Conservation (phyloP, 2,888 invertebrate genomes). For the Epiblema foenella region DNA sequence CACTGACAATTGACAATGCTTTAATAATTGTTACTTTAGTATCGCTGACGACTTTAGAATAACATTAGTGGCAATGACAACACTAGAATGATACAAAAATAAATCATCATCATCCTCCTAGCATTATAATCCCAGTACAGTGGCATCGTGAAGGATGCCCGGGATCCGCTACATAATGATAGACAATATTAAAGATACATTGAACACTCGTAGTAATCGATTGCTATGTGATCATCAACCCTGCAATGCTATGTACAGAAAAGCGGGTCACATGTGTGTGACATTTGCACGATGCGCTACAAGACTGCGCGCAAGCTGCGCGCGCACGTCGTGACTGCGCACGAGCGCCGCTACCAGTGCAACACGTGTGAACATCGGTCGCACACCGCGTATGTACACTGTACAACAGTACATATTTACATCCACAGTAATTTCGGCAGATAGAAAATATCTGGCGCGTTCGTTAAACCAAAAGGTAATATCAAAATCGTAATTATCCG, state of each 20-base stretch:
- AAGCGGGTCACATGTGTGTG: conserved; percentile 62
- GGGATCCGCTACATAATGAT: too few species aligned
- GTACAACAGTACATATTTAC: background rate
- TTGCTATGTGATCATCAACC: too few species aligned
- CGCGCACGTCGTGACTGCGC: conserved; percentile 61
- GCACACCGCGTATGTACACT: conserved; percentile 65
- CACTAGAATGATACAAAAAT: background rate
- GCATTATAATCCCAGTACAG: too few species aligned
- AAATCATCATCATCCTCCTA: too few species aligned
- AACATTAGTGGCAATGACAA: background rate
- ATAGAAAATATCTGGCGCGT: background rate
- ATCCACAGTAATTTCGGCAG: background rate
- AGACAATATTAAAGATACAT: too few species aligned
- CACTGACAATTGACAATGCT: too few species aligned
- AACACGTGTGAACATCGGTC: conserved; percentile 59
- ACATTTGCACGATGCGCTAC: conserved; percentile 67
- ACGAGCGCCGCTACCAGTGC: conserved; percentile 63
- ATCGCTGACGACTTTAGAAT: background rate
- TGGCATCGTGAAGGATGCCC: too few species aligned
- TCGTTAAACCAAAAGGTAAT: background rate
- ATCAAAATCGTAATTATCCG: too few species aligned
- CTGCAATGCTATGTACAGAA: conserved; percentile 55
- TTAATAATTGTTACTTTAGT: too few species aligned
- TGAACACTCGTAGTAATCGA: too few species aligned
- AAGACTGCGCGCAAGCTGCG: conserved; percentile 54